A percentile compares a stretch with the other conserved stretches of the same genome.
phyloP scores from a whole-genome alignment of 2,888 invertebrate species.

The Drosophila vallismaia region DNA sequence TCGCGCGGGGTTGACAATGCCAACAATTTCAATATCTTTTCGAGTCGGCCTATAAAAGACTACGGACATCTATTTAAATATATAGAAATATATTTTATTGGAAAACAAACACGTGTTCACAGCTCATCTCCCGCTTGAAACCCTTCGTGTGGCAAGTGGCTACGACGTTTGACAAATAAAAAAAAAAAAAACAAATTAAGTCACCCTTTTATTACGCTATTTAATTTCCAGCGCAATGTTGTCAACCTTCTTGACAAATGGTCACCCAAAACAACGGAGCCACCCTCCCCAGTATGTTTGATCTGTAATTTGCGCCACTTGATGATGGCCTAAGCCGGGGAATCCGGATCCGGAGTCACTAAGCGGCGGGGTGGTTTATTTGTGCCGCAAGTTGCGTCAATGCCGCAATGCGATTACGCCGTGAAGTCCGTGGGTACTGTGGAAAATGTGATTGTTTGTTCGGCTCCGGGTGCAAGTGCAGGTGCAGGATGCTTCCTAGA shows the following conservation, averaged over 20 bases:
- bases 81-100: slow-evolving; percentile 75
- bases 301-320: slow-evolving; percentile 81
- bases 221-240: slow-evolving; percentile 81
- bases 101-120: slow-evolving; percentile 83
- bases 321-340: slow-evolving; percentile 44
- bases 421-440: slow-evolving; percentile 41
- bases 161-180: slow-evolving; percentile 2
- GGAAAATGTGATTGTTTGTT: slow-evolving; percentile 61
- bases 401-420: slow-evolving; percentile 64
- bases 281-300: slow-evolving; percentile 63
- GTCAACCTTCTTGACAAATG: slow-evolving; percentile 76
- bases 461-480: slow-evolving; percentile 44
- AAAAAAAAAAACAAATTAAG: slow-evolving; percentile 81
- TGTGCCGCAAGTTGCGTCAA: slow-evolving; percentile 66
- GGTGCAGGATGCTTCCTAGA: slow-evolving; percentile 11
- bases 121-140: slow-evolving; percentile 59
- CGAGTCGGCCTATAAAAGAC: slow-evolving; percentile 40
- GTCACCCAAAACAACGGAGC: slow-evolving; percentile 42
- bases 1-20: slow-evolving; percentile 55
- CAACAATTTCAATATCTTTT: slow-evolving; percentile 58
- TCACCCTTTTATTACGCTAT: slow-evolving; percentile 82
- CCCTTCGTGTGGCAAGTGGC: slow-evolving; percentile 43
- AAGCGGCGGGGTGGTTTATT: slow-evolving; percentile 83
- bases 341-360: slow-evolving; percentile 34
- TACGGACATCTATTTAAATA: slow-evolving; percentile 12